Conservation (phyloP, 2,113 vertebrate genomes). For the Chiloscyllium plagiosum region DNA sequence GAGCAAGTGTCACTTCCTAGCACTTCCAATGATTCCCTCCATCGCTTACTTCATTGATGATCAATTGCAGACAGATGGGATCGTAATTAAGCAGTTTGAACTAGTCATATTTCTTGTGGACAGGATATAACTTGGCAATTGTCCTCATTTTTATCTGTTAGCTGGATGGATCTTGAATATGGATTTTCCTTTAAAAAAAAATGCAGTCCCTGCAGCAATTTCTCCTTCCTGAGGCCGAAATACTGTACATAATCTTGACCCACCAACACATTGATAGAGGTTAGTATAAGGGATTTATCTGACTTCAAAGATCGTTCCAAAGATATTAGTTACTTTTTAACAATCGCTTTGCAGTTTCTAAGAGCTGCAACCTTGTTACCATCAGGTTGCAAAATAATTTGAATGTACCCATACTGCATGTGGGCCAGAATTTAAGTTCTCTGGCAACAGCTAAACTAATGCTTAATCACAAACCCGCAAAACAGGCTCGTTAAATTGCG, state of each 20-base stretch:
- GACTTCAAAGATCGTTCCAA: background rate
- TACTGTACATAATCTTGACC: background rate
- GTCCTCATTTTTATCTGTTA: no score
- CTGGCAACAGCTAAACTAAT: background rate
- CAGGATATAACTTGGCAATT: no score
- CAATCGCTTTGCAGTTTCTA: background rate
- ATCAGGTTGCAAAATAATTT: background rate
- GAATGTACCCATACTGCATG: background rate
- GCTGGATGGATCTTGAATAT: background rate
- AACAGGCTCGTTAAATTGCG: background rate
- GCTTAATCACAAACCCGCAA: background rate
- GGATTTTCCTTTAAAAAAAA: background rate
- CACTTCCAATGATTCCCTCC: no score
- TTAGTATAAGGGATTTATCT: background rate
- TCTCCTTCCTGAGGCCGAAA: background rate
- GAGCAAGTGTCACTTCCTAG: no score
- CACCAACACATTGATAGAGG: background rate
- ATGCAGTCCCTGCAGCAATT: background rate
- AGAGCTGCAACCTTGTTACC: background rate
- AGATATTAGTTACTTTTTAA: background rate
- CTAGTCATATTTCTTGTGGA: no score
- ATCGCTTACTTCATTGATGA: no score
- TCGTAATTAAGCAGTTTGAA: no score
- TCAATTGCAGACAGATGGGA: no score
- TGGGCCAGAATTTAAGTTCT: background rate